These are phyloP conservation scores for Cynaeus angustus DNA, from an alignment of 2,888 invertebrate genomes.

Conservation along the genomic window DNA sequence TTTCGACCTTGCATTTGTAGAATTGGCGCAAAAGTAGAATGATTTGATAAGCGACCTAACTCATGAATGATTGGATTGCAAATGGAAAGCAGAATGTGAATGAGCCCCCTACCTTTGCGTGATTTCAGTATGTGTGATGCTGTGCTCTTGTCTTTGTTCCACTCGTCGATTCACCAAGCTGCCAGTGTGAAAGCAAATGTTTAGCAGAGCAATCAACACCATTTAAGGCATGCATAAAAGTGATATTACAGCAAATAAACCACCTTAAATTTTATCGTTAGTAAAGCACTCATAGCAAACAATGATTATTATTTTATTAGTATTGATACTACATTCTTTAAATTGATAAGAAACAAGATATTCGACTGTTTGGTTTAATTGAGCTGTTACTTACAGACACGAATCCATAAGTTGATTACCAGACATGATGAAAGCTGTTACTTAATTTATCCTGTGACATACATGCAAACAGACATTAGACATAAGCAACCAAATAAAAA, in stretches of 20 bases:
- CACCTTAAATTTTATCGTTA: conserved; percentile 12
- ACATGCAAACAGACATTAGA: conserved; percentile 66
- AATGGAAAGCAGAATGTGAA: conserved; percentile 55
- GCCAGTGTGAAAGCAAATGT: conserved; percentile 65
- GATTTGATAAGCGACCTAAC: conserved; percentile 35
- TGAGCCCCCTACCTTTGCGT: conserved; percentile 75
- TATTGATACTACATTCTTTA: conserved; percentile 17
- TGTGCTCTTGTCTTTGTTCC: conserved; percentile 80
- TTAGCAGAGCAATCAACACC: conserved; percentile 60
- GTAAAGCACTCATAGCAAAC: too few relatives aligned
- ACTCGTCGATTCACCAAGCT: conserved; percentile 81
- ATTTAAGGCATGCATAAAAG: conserved; percentile 39
- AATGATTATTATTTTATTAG: neutral
- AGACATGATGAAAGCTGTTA: conserved; percentile 73
- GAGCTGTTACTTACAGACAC: conserved; percentile 75
- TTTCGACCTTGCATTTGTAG: conserved; percentile 24
- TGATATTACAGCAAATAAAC: conserved; percentile 17
- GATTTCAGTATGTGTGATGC: conserved; percentile 80
- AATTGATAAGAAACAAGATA: conserved; percentile 25
- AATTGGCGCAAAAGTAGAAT: conserved; percentile 23
- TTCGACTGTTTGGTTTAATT: conserved; percentile 23
- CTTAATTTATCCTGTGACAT: conserved; percentile 64
- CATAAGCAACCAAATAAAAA: conserved; percentile 55
- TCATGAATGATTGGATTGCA: conserved; percentile 46
- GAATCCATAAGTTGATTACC: conserved; percentile 80